phyloP scores from a whole-genome alignment of 2,888 invertebrate genomes.

The Drosophila algonquin region DNA sequence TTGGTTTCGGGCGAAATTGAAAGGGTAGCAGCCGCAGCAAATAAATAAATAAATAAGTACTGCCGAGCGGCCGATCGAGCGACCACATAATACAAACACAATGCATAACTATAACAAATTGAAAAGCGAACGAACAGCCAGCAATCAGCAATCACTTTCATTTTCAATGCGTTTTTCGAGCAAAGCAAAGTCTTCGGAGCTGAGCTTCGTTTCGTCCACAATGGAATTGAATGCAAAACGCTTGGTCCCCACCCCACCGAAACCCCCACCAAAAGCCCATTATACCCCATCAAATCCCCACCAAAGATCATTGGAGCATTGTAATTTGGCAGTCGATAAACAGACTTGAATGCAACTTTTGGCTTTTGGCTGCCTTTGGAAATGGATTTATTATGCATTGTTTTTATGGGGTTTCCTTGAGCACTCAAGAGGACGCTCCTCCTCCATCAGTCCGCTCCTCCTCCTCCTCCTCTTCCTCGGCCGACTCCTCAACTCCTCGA shows the following conservation, averaged over 20 bases:
- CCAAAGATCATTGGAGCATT: constrained; percentile 60
- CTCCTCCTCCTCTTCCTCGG: constrained; percentile 3
- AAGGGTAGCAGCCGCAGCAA: constrained; percentile 51
- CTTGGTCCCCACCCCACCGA: constrained; percentile 2
- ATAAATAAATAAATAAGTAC: constrained; percentile 22
- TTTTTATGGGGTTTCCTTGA: constrained; percentile 45
- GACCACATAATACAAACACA: constrained; percentile 36
- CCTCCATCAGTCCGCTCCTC: neutral
- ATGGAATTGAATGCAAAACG: constrained; percentile 41
- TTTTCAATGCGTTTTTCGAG: constrained; percentile 53
- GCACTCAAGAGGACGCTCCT: constrained; percentile 43
- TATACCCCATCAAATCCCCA: no score
- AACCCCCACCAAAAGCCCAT: no score
- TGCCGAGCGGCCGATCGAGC: constrained; percentile 2
- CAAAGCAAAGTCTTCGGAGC: constrained; percentile 2
- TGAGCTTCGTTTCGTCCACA: constrained; percentile 3
- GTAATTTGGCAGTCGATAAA: constrained; percentile 51
- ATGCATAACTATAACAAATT: constrained; percentile 72
- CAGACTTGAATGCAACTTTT: constrained; percentile 28
- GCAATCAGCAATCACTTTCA: constrained; percentile 67
- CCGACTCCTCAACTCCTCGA: constrained; percentile 1
- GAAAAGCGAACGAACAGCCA: constrained; percentile 60
- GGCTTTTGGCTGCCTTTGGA: constrained; percentile 15
- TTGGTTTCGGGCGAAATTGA: constrained; percentile 42
- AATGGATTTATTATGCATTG: constrained; percentile 61